Base-by-base conservation (phyloP, 2,113 vertebrate species). In the Poeciliopsis turrubarensis region DNA sequence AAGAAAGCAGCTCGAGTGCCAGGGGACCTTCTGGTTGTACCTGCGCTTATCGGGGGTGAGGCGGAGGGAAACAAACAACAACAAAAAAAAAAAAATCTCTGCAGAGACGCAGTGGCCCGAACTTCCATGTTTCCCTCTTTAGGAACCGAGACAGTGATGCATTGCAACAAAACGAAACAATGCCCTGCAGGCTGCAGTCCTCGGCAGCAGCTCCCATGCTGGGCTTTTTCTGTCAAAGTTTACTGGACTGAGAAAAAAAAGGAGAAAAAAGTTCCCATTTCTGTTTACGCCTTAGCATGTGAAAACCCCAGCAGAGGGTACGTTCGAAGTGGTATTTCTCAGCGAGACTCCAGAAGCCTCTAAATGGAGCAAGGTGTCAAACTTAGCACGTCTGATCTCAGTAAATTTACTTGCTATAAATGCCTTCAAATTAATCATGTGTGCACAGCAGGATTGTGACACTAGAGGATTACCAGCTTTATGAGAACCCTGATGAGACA, bases 311-410 rank as follows among this genome's bases (percentile, higher is more conserved):
- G n/a, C 44, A 63, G 34, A 63, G 11, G 15, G 30, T 54, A 65
- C 22, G 34, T 41, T 51, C 68, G n/a, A 60, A 34, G 61, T 37
- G 29, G 67, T 63, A 62, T 22, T 22, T 34, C 62, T 69, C 77
- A 76, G 76, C 44, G 15, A 74, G 37, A 34, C 27, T 30, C 26
- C 34, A 19, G 22, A 77, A 79, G 84, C 78, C 78, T 86, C 85
- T 84, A 67, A 93, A 91, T 79, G 90, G 81, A 90, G 90, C 88
- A 89, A 82, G 72, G 84, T 72, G 57, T n/a, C 51, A 11, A 57
- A 57, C 51, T 54, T 54, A 10, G 91, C 87, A 88, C 85, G 3
- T 15, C 80, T 90, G 80, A 89, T 93, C 85, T 91, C 84, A 67
- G 84, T 77, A 85, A 82, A 88, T 78, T 44, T 70, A 39, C 44